A percentile compares a stretch with the other conserved stretches of the same genome.
Evolutionary conservation across 2,888 invertebrate genomes (phyloP).

Genomic region (Ganaspis brasiliensis): DNA sequence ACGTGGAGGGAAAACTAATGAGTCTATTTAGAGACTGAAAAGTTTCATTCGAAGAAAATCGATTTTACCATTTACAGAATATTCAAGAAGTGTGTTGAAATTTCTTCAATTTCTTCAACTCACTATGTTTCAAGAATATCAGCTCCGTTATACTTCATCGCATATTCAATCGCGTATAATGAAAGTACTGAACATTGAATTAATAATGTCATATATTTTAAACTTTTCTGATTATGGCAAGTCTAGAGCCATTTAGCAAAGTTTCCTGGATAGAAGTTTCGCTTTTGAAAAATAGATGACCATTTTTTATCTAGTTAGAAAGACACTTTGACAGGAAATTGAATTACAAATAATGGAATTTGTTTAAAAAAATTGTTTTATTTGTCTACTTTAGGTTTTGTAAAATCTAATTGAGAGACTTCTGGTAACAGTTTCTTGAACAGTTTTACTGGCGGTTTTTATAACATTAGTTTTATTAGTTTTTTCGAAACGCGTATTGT

Average conservation of each 20-base stretch:
- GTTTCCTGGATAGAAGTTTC: neutral
- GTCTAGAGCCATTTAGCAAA: neutral
- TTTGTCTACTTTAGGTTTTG: too few species aligned
- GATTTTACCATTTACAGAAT: constrained; percentile 65
- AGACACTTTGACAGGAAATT: neutral
- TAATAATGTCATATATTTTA: constrained; percentile 32
- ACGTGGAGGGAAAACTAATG: constrained; percentile 74
- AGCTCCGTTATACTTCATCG: constrained; percentile 24
- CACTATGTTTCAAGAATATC: constrained; percentile 20
- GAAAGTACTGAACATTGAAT: constrained; percentile 38
- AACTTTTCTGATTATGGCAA: constrained; percentile 9
- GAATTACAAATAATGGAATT: neutral
- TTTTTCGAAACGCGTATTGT: too few species aligned
- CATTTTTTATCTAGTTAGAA: neutral
- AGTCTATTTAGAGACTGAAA: constrained; percentile 75
- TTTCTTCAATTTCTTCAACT: constrained; percentile 57
- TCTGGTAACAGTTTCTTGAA: too few species aligned
- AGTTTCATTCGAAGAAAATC: constrained; percentile 71
- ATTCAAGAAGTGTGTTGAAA: constrained; percentile 54
- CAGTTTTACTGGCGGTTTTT: too few species aligned
- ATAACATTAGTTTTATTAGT: too few species aligned
- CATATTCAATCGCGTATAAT: constrained; percentile 32
- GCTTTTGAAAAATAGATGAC: neutral
- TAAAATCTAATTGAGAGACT: too few species aligned
- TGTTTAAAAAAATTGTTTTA: neutral